phyloP scores from a whole-genome alignment of 2,113 vertebrate genomes.

The Myiozetetes cayanensis region DNA sequence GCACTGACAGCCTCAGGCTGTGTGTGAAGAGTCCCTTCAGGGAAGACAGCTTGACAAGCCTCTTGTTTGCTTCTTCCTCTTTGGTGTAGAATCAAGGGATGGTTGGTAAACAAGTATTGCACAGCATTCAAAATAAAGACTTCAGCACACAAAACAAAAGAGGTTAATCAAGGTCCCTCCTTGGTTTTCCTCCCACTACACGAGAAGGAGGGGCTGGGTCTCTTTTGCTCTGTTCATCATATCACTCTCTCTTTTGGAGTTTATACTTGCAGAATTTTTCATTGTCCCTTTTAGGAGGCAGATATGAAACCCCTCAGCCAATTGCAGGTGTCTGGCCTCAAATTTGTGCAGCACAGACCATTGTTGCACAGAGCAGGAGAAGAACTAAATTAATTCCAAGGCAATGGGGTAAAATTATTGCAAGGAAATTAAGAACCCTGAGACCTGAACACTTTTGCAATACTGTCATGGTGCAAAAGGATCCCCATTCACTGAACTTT shows the following conservation, averaged over 20 bases:
- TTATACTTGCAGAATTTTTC: background rate
- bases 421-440: background rate
- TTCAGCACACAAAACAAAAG: background rate
- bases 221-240: background rate
- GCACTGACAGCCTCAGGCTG: background rate
- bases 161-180: background rate
- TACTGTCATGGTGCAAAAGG: background rate
- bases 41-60: background rate
- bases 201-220: background rate
- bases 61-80: background rate
- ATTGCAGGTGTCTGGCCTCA: background rate
- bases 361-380: background rate
- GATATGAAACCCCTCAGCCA: background rate
- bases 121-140: background rate
- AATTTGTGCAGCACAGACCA: background rate
- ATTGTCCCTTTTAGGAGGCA: background rate
- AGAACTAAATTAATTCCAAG: background rate
- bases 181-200: background rate
- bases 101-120: background rate
- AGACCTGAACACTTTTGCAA: background rate
- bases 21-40: background rate
- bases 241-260: background rate
- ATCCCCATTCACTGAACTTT: background rate
- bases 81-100: background rate
- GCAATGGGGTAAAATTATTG: background rate